Evolutionary conservation across 1,140 invertebrate genomes (phyloP), one percentile per base, ranked within the genome.

Genomic region (Himalopsyche phryganea): DNA sequence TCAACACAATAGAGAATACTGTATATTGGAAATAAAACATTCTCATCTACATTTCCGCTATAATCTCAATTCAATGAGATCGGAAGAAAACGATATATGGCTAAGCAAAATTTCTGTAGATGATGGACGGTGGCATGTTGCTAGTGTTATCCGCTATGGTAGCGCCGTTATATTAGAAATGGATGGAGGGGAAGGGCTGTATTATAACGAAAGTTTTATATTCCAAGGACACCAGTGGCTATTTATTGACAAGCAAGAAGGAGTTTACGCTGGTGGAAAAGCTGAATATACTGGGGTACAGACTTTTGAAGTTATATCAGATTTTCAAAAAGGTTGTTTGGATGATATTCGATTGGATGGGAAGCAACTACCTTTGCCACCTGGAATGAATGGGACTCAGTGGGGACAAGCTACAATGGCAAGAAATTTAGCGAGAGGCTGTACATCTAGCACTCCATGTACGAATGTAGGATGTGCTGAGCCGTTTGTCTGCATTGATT

Each of bases 111-210:
- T 96, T 14, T 82, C 87, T 1, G 93, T 97, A 1, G 92, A 95
- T 69, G 94, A 98, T 76, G 96, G 96, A 7, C 92, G 96, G 67
- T 98, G 96, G 96, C 96, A 98, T 70, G 91, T 90, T 6, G 93
- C 94, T 0, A 83, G 88, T 59, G 90, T 92, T 0, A 88, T 84
- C 66, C 83, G 96, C 53, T 94, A 92, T 65, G 95, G 96, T 23
- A 94, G 92, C 28, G 91, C 93, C 4, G 93, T 95, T 13, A 92
- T 89, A 10, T 73, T 98, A 41, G 91, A 92, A 69, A 76, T 98
- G 44, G 96, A 98, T 72, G 92, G 93, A 6, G 96, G 96, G 0
- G 95, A 98, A 78, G 95, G 95, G 0, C 77, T 92, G 60, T 81
- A 94, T 60, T 97, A 93, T 74, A 98, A 96, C 70, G 94, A 97